These are phyloP conservation scores for Noctua janthe DNA, from an alignment of 2,888 invertebrate species.

Conservation along the genomic window DNA sequence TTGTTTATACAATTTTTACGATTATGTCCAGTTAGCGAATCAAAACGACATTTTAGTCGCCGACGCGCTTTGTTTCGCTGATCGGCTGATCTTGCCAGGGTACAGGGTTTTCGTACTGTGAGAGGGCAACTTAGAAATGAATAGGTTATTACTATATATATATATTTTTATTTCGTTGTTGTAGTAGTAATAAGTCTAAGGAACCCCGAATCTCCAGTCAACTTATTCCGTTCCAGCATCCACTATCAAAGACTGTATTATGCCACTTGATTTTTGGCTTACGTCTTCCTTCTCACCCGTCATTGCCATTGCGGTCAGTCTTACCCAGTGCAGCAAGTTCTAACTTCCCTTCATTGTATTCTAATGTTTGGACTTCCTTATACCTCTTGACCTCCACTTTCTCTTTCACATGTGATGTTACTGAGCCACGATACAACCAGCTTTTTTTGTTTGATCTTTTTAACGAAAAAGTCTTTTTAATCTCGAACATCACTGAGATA, in stretches of 20 bases:
- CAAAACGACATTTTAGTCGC: conserved; percentile 9
- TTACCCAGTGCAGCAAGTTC: not conserved
- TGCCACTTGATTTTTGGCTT: not conserved
- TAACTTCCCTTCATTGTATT: conserved; percentile 38
- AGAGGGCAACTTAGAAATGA: not conserved
- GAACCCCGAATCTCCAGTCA: not conserved
- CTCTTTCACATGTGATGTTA: conserved; percentile 9
- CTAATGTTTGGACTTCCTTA: conserved; percentile 17
- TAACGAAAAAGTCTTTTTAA: not conserved
- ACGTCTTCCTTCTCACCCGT: too few relatives aligned
- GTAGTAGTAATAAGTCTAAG: not conserved
- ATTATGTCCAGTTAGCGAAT: conserved; percentile 39
- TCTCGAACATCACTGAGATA: not conserved
- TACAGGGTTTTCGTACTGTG: not conserved
- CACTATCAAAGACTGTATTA: not conserved
- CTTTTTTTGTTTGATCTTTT: not conserved
- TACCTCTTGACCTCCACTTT: conserved; percentile 13
- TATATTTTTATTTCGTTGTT: not conserved
- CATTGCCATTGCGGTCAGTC: too few relatives aligned
- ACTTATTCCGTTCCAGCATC: not conserved
- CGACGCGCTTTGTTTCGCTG: not conserved
- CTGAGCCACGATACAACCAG: not conserved
- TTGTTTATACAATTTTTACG: conserved; percentile 40
- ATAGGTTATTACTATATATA: too few relatives aligned
- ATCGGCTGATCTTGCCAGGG: not conserved